phyloP scores from a whole-genome alignment of 2,113 vertebrate species.

The Panthera tigris region DNA sequence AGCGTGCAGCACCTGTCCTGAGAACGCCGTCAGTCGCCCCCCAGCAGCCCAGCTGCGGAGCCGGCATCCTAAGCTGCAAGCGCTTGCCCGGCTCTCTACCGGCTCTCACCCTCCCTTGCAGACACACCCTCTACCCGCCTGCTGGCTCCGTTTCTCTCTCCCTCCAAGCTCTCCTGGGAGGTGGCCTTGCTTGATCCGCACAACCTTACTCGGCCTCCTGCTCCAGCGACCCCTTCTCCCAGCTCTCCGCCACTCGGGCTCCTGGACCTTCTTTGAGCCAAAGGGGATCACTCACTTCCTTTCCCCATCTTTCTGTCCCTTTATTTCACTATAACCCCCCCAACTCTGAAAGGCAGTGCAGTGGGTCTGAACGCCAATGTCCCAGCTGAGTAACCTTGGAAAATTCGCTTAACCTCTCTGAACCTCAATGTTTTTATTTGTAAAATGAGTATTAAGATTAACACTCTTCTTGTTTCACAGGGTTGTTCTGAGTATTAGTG shows the following conservation, averaged over 20 bases:
- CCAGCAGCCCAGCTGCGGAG: fast-evolving
- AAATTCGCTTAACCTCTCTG: constrained; percentile 36
- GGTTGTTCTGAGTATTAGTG: not conserved
- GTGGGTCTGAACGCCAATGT: not conserved
- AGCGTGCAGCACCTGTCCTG: not conserved
- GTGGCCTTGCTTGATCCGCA: not conserved
- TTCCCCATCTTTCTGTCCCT: not conserved
- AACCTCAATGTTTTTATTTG: not conserved
- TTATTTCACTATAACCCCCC: not conserved
- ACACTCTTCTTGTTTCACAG: not conserved
- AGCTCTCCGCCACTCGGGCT: not conserved
- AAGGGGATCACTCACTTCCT: not conserved
- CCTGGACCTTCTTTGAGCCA: not conserved
- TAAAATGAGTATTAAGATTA: not conserved
- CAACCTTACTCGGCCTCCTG: not conserved
- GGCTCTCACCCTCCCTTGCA: not conserved
- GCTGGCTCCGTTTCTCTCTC: not conserved
- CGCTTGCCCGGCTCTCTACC: fast-evolving
- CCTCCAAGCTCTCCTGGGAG: not conserved
- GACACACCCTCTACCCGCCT: not conserved
- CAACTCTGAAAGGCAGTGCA: not conserved
- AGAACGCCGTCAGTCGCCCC: fast-evolving
- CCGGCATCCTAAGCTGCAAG: too few relatives aligned
- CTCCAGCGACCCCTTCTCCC: not conserved
- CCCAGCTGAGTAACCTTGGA: constrained; percentile 60